Conservation (phyloP, 1,140 invertebrate genomes). For the Rhopalosiphum padi region DNA sequence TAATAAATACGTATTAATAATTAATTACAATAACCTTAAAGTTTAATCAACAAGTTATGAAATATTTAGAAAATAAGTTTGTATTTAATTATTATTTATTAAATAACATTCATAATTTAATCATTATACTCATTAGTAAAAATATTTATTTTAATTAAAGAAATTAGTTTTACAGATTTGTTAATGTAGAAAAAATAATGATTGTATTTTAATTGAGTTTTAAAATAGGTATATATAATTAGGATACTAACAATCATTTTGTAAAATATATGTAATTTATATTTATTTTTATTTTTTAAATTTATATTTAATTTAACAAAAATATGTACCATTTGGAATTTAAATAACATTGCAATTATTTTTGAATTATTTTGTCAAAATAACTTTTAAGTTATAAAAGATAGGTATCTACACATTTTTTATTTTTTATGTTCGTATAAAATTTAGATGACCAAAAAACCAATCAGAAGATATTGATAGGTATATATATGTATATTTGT, state of each 20-base stretch:
- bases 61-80: neutral
- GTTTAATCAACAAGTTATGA: constrained; percentile 13
- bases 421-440: neutral
- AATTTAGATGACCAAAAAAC: neutral
- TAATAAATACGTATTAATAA: neutral
- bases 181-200: neutral
- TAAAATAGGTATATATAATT: neutral
- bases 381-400: neutral
- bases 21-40: neutral
- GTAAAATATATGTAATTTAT: too few species aligned
- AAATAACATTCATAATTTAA: neutral
- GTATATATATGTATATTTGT: neutral
- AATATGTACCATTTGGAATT: neutral
- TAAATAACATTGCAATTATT: neutral
- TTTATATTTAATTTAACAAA: neutral
- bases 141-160: neutral
- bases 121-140: neutral
- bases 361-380: too few species aligned
- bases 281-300: neutral
- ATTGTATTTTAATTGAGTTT: neutral
- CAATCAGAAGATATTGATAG: neutral
- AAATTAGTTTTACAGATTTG: neutral
- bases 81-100: neutral
- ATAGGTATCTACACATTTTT: neutral
- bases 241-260: neutral